Base-by-base conservation (phyloP, 2,888 invertebrate genomes). In the Patella caerulea region DNA sequence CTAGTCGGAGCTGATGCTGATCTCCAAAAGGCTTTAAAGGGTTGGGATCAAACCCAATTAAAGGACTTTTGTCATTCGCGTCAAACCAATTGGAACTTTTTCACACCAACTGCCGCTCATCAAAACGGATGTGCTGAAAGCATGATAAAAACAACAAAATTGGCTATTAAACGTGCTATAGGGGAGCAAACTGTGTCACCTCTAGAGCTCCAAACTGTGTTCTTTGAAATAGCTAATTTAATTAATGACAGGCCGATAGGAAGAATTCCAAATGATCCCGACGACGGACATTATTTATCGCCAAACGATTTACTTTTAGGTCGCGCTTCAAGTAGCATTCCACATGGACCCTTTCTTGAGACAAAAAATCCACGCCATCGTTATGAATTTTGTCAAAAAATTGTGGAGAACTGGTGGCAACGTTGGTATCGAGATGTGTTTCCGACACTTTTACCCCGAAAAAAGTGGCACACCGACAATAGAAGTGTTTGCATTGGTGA, bases 61-160 rank as follows among this genome's bases (percentile, higher is more conserved):
- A 59, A 59, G 5, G 59, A 15, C 59, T 59, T 59, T 59, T 59
- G 59, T 59, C 59, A 59, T 59, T 59, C 59, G 19, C 59, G 59
- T 59, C 59, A 59, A 59, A 59, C 59, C 19, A 59, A 59, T n/a
- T 59, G 59, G 14, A 19, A 59, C 17, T 59, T 59, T 59, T 59
- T 59, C 59, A 59, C 59, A 59, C 11, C 59, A n/a, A 59, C 59
- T 59, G 59, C 59, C 17, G 59, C 59, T 12, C 59, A 59, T 5
- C 59, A 59, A 59, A 59, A 59, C 19, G 59, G 59, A n/a, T 59
- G 59, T 59, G 59, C 59, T n/a, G 59, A 59, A 59, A 59, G 59
- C 17, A 59, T 59, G 59, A 59, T 59, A 59, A 59, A 59, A 59
- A 59, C 59, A 59, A 59, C 17, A 59, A 59, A 55, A 55, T 55